phyloP scores from a whole-genome alignment of 1,140 invertebrate genomes.

The Gerris buenoi region DNA sequence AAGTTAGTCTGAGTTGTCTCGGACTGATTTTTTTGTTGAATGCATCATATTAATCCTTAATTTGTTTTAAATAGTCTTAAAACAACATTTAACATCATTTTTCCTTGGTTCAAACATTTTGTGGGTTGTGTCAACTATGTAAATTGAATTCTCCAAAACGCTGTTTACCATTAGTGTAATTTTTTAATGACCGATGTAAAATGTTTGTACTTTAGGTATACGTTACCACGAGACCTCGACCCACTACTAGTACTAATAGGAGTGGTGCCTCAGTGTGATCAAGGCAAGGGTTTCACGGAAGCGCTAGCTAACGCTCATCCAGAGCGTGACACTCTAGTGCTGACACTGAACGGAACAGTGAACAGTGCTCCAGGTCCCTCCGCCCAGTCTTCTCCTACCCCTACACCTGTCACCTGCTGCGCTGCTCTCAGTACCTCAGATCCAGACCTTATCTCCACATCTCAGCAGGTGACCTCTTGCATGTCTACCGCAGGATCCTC shows the following conservation, averaged over 20 bases:
- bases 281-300: slow-evolving; percentile 15
- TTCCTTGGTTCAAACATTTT: too few relatives aligned
- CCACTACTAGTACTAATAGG: slow-evolving; percentile 19
- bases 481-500: slow-evolving; percentile 10
- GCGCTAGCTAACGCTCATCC: slow-evolving; percentile 10
- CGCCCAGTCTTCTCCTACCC: not conserved
- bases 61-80: too few relatives aligned
- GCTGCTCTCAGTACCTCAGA: slow-evolving; percentile 8
- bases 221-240: slow-evolving; percentile 18
- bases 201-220: slow-evolving; percentile 13
- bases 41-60: too few relatives aligned
- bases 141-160: too few relatives aligned
- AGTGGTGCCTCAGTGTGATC: slow-evolving; percentile 18
- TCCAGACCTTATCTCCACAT: slow-evolving; percentile 12
- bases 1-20: too few relatives aligned
- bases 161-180: too few relatives aligned
- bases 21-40: too few relatives aligned
- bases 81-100: too few relatives aligned
- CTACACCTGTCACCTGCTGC: slow-evolving; percentile 9
- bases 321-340: not conserved
- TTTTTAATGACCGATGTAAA: too few relatives aligned
- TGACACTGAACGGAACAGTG: not conserved
- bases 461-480: slow-evolving; percentile 4
- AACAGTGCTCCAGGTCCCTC: not conserved
- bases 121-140: too few relatives aligned